Conservation (phyloP, 1,140 invertebrate species). For the Ostrea edulis region DNA sequence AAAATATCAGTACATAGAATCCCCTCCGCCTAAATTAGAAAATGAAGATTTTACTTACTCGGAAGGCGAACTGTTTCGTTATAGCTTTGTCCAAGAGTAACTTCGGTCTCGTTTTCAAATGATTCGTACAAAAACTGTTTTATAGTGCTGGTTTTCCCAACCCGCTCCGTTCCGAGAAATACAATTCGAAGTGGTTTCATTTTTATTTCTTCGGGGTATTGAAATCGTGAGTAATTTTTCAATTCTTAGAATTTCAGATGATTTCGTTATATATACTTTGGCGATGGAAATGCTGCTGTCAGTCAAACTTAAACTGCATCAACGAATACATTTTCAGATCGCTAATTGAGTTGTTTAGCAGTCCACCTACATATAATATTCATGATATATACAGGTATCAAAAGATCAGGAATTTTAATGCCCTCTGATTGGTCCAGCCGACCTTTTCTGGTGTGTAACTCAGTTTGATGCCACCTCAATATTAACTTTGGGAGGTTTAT, state of each 20-base stretch:
- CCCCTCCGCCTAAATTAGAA: background rate
- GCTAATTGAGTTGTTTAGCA: too few species aligned
- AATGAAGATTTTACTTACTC: conserved; percentile 13
- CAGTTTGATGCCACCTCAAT: too few species aligned
- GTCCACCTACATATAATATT: too few species aligned
- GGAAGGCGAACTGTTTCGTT: conserved; percentile 37
- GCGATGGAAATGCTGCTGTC: background rate
- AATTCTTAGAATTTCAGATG: background rate
- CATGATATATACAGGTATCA: too few species aligned
- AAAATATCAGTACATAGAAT: background rate
- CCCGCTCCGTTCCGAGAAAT: conserved; percentile 42
- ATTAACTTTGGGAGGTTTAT: too few species aligned
- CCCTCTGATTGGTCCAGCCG: too few species aligned
- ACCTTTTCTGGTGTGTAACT: too few species aligned
- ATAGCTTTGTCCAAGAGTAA: conserved; percentile 45
- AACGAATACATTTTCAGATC: background rate
- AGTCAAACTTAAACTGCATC: too few species aligned
- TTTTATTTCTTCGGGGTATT: background rate
- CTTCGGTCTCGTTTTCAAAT: background rate
- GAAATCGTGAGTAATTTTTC: background rate
- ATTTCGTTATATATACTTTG: background rate
- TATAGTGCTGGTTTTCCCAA: conserved; percentile 45
- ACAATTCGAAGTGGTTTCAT: conserved; percentile 40
- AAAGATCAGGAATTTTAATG: too few species aligned
- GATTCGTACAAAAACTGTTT: conserved; percentile 41